Evolutionary conservation across 92 coral and sea anemone genomes (phyloP).

Genomic region (Virgularia gustaviana): DNA sequence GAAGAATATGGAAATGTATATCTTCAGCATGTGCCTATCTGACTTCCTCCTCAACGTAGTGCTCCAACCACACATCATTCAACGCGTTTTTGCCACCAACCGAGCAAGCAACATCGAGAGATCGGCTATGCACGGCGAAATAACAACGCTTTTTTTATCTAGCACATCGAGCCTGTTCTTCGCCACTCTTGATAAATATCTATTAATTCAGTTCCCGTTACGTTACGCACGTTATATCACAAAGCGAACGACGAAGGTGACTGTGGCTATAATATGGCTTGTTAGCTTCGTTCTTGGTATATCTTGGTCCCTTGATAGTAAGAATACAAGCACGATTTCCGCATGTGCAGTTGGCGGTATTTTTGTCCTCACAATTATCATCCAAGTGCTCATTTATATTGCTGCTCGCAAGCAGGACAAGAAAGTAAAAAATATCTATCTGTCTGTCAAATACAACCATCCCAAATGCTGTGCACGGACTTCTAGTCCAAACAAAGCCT

Average conservation of each 20-base stretch:
- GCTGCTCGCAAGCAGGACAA: conserved; percentile 1
- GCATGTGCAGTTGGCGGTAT: neutral
- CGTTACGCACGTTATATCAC: neutral
- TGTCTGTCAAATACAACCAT: conserved; percentile 32
- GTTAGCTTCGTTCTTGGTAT: neutral
- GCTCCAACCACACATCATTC: conserved; percentile 4
- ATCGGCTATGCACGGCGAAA: neutral
- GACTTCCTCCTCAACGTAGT: conserved; percentile 19
- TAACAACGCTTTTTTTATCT: neutral
- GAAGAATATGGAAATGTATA: conserved; percentile 4
- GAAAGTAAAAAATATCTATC: conserved; percentile 8
- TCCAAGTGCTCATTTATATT: conserved; percentile 13
- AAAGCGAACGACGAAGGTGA: neutral
- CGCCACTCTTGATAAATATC: conserved; percentile 15
- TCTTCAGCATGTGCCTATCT: conserved; percentile 24
- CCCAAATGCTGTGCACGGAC: neutral
- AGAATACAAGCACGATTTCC: neutral
- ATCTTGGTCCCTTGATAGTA: neutral
- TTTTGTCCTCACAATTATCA: conserved; percentile 17
- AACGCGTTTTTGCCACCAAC: neutral
- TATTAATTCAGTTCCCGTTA: conserved; percentile 8
- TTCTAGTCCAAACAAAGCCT: neutral
- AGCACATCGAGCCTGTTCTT: conserved; percentile 10
- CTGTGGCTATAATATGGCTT: neutral
- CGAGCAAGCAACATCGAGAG: neutral